A percentile compares a stretch with the other conserved stretches of the same genome.
Evolutionary conservation across 2,113 vertebrate genomes (phyloP).

Genomic region (Talpa occidentalis): DNA sequence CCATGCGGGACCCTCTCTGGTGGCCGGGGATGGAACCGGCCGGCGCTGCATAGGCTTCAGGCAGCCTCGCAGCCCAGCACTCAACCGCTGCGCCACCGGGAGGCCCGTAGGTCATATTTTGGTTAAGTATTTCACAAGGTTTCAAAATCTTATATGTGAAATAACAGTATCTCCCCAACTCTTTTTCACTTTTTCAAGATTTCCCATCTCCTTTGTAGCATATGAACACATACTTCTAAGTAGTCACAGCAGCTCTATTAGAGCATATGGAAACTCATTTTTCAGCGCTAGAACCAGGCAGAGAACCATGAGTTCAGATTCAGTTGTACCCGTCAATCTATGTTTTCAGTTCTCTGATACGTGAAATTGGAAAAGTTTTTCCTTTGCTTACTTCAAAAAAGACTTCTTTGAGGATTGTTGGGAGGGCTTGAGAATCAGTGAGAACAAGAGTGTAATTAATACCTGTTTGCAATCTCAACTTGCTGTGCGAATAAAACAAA

Average conservation of each 20-base stretch:
- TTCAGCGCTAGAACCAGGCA: background rate
- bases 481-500: background rate
- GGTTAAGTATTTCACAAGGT: conserved; percentile 29
- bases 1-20: too few relatives aligned
- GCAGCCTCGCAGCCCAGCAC: too few relatives aligned
- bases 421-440: background rate
- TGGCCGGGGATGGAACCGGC: too few relatives aligned
- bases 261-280: background rate
- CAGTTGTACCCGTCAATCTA: background rate
- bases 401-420: background rate
- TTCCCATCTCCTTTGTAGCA: background rate
- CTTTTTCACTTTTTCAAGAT: background rate
- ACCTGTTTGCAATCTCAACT: background rate
- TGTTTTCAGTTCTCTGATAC: background rate
- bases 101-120: too few relatives aligned
- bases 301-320: background rate
- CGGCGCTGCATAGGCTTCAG: too few relatives aligned
- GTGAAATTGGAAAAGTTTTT: conserved; percentile 3
- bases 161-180: background rate
- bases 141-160: background rate
- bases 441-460: background rate
- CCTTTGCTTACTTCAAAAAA: background rate
- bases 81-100: too few relatives aligned
- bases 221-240: background rate
- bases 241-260: background rate